Evolutionary conservation across 2,888 invertebrate species (phyloP), one percentile per base, ranked within the genome.

Genomic region (Willowsia nigromaculata): DNA sequence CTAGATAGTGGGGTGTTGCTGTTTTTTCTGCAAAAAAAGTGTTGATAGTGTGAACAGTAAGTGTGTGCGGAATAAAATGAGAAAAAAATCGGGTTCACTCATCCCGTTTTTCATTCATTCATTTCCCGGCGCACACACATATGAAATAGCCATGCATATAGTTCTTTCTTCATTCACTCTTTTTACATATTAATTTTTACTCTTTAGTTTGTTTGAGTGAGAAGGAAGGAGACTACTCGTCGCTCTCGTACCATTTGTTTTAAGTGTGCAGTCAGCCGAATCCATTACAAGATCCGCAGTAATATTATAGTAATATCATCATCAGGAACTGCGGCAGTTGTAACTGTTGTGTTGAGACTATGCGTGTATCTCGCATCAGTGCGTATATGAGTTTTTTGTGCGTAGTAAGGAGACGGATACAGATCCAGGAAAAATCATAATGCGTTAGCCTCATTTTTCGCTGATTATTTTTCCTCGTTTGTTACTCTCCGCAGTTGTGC

Each of bases 51-150:
- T 53, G 18, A 53, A 43, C 37, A 65, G 18, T n/a, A n/a, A 65
- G 33, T 33, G 65, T 7, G 47, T 86, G 86, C 76, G 62, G 78
- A 86, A 65, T 86, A 68, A 53, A 65, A 33, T 47, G 15, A 85
- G 27, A 62, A 43, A 71, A 56, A 80, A 53, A 86, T 68, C 30
- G 65, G 50, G 78, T 80, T 86, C 68, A 80, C 53, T 86, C 86
- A 80, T 78, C 85, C 76, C 33, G 68, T 43, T 71, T 80, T 80
- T 86, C 80, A 86, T 86, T 86, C 76, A 85, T 84, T 25, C 74
- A 59, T 76, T 68, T 68, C 40, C 22, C 68, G 22, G 22, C 68
- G 13, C 18, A 40, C 37, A 40, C 37, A 68, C 68, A 18, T 6
- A 30, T 40, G 22, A 68, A 40, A 40, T 22, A 40, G 15, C 18